Evolutionary conservation across 2,113 vertebrate genomes (phyloP).

Genomic region (Pelusios castaneus): DNA sequence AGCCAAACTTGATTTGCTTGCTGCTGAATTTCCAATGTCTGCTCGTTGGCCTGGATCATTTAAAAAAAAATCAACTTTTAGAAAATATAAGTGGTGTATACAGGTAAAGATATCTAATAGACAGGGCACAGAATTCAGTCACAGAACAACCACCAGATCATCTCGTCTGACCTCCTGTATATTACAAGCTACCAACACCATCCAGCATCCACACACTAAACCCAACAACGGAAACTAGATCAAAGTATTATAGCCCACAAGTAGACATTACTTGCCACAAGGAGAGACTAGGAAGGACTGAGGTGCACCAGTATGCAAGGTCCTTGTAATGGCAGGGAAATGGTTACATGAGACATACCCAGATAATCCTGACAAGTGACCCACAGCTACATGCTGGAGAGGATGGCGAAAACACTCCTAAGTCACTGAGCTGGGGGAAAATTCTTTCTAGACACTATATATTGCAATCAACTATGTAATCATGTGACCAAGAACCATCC

Average conservation of each 20-base stretch:
- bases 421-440: background rate
- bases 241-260: background rate
- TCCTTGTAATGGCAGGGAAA: background rate
- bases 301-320: background rate
- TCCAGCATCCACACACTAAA: background rate
- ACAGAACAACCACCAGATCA: background rate
- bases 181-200: background rate
- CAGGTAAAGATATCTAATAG: background rate
- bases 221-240: background rate
- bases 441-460: background rate
- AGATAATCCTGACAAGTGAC: background rate
- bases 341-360: background rate
- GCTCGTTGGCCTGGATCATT: conserved; percentile 54
- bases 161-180: background rate
- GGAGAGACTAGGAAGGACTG: background rate
- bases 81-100: background rate
- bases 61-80: background rate
- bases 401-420: too few relatives aligned
- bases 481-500: background rate
- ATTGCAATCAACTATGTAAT: background rate
- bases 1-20: conserved; percentile 20
- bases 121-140: background rate
- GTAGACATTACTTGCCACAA: background rate
- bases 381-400: background rate
- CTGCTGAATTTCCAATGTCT: conserved; percentile 55